phyloP scores from a whole-genome alignment of 2,888 invertebrate genomes.

The Apotomis capreana region DNA sequence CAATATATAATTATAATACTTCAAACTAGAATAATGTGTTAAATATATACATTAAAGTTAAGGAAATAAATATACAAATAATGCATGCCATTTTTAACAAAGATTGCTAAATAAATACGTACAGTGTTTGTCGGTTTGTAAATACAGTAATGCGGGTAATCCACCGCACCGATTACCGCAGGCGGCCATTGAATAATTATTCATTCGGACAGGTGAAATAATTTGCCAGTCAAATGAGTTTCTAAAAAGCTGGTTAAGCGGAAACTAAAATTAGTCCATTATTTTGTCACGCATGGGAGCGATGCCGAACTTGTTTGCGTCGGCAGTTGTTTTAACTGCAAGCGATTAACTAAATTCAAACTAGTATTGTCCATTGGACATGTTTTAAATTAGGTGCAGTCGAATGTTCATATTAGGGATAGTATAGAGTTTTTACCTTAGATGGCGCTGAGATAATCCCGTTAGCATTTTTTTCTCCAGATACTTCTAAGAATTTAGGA shows the following conservation, averaged over 20 bases:
- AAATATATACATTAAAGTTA: too few species aligned
- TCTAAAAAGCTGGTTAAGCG: conserved; percentile 82
- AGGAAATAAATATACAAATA: too few species aligned
- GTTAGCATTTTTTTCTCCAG: too few species aligned
- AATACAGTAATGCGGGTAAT: conserved; percentile 24
- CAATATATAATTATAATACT: too few species aligned
- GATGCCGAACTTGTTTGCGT: conserved; percentile 50
- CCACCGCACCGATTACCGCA: conserved; percentile 43
- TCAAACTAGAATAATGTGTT: too few species aligned
- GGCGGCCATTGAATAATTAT: conserved; percentile 56
- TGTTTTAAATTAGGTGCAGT: not conserved
- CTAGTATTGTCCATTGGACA: not conserved
- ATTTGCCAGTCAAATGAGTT: conserved; percentile 81
- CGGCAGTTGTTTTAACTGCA: conserved; percentile 31
- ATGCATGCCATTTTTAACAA: too few species aligned
- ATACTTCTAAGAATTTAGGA: too few species aligned
- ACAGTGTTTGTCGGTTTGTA: conserved; percentile 27
- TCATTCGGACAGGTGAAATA: conserved; percentile 69
- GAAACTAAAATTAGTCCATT: conserved; percentile 80
- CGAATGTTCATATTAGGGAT: too few species aligned
- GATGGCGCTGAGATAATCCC: not conserved
- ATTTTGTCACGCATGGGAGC: conserved; percentile 64
- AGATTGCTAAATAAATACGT: not conserved
- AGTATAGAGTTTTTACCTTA: not conserved
- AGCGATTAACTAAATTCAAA: conserved; percentile 11